These are phyloP conservation scores for Donacobius atricapilla DNA, from an alignment of 2,113 vertebrate genomes.

Conservation along the genomic window DNA sequence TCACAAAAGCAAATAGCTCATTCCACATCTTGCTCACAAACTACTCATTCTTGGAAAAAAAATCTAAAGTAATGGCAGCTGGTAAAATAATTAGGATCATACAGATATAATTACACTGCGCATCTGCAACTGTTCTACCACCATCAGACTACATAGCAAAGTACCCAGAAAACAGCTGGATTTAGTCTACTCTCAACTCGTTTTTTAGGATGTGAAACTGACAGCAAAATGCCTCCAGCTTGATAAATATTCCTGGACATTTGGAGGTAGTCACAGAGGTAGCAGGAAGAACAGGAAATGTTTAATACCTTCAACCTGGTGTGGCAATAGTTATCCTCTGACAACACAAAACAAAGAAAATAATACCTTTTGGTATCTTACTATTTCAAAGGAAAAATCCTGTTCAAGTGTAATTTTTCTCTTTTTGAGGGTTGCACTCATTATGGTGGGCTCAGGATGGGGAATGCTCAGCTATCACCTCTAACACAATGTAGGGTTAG, in stretches of 20 bases:
- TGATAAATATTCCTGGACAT: constrained; percentile 2
- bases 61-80: constrained; percentile 48
- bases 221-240: constrained; percentile 29
- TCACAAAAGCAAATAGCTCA: constrained; percentile 26
- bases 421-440: background rate
- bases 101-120: constrained; percentile 1
- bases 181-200: background rate
- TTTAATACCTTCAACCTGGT: background rate
- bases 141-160: constrained; percentile 7
- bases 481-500: background rate
- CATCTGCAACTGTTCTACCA: constrained; percentile 51
- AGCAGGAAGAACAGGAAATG: background rate
- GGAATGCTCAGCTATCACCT: background rate
- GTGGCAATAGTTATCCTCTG: background rate
- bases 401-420: background rate
- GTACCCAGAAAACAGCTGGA: constrained; percentile 40
- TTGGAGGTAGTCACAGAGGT: constrained; percentile 17
- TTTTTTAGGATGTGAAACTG: constrained; percentile 32
- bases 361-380: background rate
- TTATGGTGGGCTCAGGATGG: background rate
- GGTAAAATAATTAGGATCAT: constrained; percentile 61
- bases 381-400: background rate
- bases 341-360: background rate
- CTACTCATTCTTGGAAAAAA: constrained; percentile 35
- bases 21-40: constrained; percentile 3